Conservation (phyloP, 2,113 vertebrate species). For the Coturnix japonica region DNA sequence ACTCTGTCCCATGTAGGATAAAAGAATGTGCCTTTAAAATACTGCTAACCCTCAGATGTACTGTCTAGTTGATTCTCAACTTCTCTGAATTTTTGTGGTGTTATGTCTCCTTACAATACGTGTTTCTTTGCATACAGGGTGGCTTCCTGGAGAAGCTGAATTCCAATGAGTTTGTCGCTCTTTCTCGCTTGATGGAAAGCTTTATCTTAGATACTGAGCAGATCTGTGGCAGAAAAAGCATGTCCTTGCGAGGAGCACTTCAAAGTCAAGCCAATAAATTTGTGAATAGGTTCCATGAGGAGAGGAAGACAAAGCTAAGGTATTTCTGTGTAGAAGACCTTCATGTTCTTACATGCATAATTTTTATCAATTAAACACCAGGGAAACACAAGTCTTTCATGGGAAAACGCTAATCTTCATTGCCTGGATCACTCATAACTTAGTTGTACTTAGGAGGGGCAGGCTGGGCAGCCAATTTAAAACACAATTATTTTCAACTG, state of each 20-base stretch:
- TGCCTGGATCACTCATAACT: background rate
- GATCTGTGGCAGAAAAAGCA: constrained; percentile 89
- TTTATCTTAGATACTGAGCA: constrained; percentile 91
- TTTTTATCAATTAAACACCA: accelerated
- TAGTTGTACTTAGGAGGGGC: background rate
- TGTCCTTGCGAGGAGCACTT: constrained; percentile 91
- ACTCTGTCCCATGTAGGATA: background rate
- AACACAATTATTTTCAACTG: background rate
- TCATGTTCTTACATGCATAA: background rate
- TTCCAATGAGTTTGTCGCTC: constrained; percentile 90
- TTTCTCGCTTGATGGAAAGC: constrained; percentile 90
- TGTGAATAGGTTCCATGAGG: constrained; percentile 96
- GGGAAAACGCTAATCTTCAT: background rate
- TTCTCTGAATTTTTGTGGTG: background rate
- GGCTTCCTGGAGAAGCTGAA: constrained; percentile 95
- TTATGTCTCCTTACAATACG: background rate
- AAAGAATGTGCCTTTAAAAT: background rate
- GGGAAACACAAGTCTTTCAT: background rate
- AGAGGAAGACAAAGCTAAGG: constrained; percentile 96
- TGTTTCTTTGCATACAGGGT: constrained; percentile 79
- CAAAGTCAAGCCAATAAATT: constrained; percentile 97
- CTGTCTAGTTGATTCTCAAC: background rate
- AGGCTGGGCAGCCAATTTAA: background rate
- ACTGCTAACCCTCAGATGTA: background rate
- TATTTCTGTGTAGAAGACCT: constrained; percentile 41